A percentile compares a stretch with the other conserved stretches of the same genome.
These are phyloP conservation scores for Trissolcus brochymenae DNA, from an alignment of 2,888 invertebrate genomes.

Conservation along the genomic window DNA sequence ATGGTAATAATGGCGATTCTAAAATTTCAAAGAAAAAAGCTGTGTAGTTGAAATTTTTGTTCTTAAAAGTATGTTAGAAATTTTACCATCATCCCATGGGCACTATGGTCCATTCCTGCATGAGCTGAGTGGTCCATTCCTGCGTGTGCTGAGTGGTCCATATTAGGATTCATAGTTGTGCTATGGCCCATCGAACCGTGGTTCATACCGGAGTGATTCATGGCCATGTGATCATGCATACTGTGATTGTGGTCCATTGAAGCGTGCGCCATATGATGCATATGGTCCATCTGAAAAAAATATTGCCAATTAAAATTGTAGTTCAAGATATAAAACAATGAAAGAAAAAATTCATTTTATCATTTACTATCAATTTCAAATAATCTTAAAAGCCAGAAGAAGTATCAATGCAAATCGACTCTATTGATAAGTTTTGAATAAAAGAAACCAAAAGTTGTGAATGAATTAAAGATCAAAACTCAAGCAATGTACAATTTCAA, in stretches of 20 bases:
- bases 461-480: too few relatives aligned
- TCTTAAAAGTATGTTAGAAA: neutral
- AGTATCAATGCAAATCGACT: too few relatives aligned
- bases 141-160: slow-evolving; percentile 31
- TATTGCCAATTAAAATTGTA: neutral
- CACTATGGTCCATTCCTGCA: neutral
- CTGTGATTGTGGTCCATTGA: slow-evolving; percentile 22
- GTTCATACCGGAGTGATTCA: slow-evolving; percentile 55
- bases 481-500: too few relatives aligned
- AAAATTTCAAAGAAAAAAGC: neutral
- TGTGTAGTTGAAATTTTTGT: neutral
- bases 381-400: too few relatives aligned
- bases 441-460: too few relatives aligned
- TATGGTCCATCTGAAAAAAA: slow-evolving; percentile 56
- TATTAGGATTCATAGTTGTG: slow-evolving; percentile 1
- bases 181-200: slow-evolving; percentile 59
- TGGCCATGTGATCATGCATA: slow-evolving; percentile 11
- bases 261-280: slow-evolving; percentile 51
- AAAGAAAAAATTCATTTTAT: neutral
- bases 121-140: neutral
- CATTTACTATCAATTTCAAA: too few relatives aligned
- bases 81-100: slow-evolving; percentile 31
- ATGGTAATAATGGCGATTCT: neutral
- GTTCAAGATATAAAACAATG: neutral
- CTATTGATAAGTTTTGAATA: too few relatives aligned